Conservation (phyloP, 2,888 invertebrate species). For the Andrena dorsata region DNA sequence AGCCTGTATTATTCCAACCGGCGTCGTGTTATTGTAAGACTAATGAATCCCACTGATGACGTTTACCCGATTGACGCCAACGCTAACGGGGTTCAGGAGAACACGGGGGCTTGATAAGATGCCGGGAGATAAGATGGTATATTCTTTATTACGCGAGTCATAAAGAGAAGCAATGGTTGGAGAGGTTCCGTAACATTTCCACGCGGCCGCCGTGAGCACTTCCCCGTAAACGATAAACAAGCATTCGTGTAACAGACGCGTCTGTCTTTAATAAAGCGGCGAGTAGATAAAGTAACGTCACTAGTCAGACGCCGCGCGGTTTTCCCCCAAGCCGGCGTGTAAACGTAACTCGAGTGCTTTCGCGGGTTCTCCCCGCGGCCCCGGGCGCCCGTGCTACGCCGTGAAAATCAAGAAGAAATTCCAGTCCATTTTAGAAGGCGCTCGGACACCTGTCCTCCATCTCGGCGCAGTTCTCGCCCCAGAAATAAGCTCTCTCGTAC, state of each 20-base stretch:
- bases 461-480: constrained; percentile 83
- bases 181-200: background rate
- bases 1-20: constrained; percentile 52
- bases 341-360: constrained; percentile 35
- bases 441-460: constrained; percentile 85
- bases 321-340: background rate
- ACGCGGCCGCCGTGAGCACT: background rate
- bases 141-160: background rate
- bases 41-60: constrained; percentile 47
- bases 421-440: constrained; percentile 53
- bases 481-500: constrained; percentile 86
- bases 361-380: background rate
- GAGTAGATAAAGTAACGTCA: constrained; percentile 14
- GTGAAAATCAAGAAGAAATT: constrained; percentile 43
- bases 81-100: background rate
- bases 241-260: too few relatives aligned
- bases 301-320: constrained; percentile 9
- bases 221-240: constrained; percentile 1
- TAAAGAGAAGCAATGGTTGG: background rate
- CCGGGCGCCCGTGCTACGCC: background rate
- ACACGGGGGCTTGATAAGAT: background rate
- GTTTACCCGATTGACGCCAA: constrained; percentile 4
- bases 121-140: background rate
- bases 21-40: constrained; percentile 42
- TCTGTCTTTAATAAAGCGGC: background rate